phyloP scores from a whole-genome alignment of 2,113 vertebrate genomes.

The Cyprinodon brontotheroides region DNA sequence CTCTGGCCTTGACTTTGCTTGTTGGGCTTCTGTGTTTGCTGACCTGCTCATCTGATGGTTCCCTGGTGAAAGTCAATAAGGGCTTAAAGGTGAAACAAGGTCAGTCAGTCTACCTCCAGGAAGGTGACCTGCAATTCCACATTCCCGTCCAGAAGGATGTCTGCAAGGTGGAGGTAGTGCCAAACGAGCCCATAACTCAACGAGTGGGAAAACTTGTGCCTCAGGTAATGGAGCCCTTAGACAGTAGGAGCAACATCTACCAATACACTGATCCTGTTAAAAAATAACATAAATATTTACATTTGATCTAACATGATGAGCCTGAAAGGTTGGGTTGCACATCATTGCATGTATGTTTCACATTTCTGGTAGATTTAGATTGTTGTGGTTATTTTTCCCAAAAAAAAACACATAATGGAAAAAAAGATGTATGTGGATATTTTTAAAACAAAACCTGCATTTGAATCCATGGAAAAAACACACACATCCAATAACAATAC shows the following conservation, averaged over 20 bases:
- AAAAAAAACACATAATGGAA: not conserved
- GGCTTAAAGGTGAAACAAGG: conserved; percentile 89
- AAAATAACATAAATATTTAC: no score
- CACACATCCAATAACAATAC: no score
- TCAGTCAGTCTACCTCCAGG: conserved; percentile 84
- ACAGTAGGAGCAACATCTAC: not conserved
- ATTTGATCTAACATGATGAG: not conserved
- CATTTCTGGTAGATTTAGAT: not conserved
- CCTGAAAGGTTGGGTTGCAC: not conserved
- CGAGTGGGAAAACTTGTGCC: conserved; percentile 89
- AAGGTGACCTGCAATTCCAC: conserved; percentile 87
- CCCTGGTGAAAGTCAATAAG: conserved; percentile 85
- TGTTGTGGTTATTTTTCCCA: not conserved
- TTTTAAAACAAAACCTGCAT: no score
- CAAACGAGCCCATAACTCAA: conserved; percentile 93
- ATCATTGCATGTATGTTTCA: not conserved
- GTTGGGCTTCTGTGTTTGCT: conserved; percentile 58
- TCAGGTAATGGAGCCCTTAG: conserved; percentile 80
- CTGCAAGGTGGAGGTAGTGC: conserved; percentile 94
- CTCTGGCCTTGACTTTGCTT: conserved; percentile 16
- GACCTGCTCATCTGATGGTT: conserved; percentile 49
- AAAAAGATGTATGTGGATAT: not conserved
- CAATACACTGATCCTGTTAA: not conserved
- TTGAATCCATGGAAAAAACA: no score
- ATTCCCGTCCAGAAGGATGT: conserved; percentile 85